Conservation (phyloP, 2,888 invertebrate genomes). For the Rhamphomyia laevipes region DNA sequence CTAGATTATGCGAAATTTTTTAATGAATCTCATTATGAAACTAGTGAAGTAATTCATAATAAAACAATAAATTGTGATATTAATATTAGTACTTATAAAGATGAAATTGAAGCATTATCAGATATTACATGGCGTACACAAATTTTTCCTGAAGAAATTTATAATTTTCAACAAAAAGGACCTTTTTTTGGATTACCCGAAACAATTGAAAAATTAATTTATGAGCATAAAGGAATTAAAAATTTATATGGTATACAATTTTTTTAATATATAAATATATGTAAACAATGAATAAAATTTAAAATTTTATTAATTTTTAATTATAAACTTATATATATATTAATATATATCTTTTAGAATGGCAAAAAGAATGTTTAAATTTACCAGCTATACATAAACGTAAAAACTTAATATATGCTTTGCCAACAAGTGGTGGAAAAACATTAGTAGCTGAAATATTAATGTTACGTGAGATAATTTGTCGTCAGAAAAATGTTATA, state of each 20-base stretch:
- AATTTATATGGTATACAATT: slow-evolving; percentile 68
- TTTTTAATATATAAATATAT: background rate
- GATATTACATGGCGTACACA: slow-evolving; percentile 29
- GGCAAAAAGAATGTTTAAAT: slow-evolving; percentile 87
- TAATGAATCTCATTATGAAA: slow-evolving; percentile 29
- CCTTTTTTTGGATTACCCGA: slow-evolving; percentile 71
- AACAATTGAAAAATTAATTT: slow-evolving; percentile 56
- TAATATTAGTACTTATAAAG: background rate
- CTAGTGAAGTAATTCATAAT: slow-evolving; percentile 23
- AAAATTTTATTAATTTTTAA: background rate
- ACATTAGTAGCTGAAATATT: slow-evolving; percentile 93
- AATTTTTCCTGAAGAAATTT: slow-evolving; percentile 20
- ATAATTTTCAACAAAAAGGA: slow-evolving; percentile 31
- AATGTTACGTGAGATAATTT: slow-evolving; percentile 75
- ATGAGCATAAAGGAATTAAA: slow-evolving; percentile 63
- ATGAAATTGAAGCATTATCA: background rate
- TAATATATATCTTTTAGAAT: slow-evolving; percentile 57
- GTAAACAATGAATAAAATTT: background rate
- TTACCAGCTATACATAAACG: slow-evolving; percentile 59
- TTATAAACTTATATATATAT: slow-evolving; percentile 2
- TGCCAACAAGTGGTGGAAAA: slow-evolving; percentile 96
- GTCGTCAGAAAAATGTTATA: slow-evolving; percentile 68
- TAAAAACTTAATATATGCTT: slow-evolving; percentile 77
- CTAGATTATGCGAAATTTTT: background rate
- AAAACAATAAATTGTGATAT: slow-evolving; percentile 10